Base-by-base conservation (phyloP, 2,797 vertebrate species). In the Choloepus didactylus region DNA sequence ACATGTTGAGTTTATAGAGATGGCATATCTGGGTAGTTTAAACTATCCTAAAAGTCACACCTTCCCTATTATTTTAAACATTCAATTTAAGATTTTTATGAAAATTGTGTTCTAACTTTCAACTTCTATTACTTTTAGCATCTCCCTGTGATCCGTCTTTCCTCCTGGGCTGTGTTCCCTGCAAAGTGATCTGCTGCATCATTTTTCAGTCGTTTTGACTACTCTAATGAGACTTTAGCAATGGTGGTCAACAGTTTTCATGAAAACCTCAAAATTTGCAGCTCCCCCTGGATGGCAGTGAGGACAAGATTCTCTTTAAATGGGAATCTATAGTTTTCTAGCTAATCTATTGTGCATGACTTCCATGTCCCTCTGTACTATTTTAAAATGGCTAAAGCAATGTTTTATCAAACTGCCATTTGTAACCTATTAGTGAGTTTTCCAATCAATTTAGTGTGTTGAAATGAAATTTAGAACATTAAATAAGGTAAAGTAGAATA, bases 161-260 rank as follows among this genome's bases (percentile, higher is more conserved):
- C 9, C 73, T 97, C 76, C 49, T 97, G 77, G 10, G 27, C 44
- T 93, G 46, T 83, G 97, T 84, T 14, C 96, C 98, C 54, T 96
- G 96, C 83, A 98, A 98, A 89, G 97, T 98, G 67, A 98, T 98
- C 86, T 97, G 97, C 80, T 97, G 95, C 6, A 79, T 98, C 41
- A 88, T 98, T 51, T 98, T 98, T 77, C 98, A 97, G 91, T 29
- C 97, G 95, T 75, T 98, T 97, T 95, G 96, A 98, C 56, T 97
- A 97, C 18, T 27, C 72, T 49, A 98, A 98, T 76, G 54, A 95
- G 31, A 93, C 81, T 31, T 97, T 98, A 21, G 69, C 92, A 75
- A 54, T 38, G 0, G 82, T 98, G 35, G 11, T 97, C 1, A 54
- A 87, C 0, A 21, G 84, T 56, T 82, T 98, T 31, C 49, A 93